phyloP scores from a whole-genome alignment of 2,797 vertebrate species.

The Simalia tracyae region DNA sequence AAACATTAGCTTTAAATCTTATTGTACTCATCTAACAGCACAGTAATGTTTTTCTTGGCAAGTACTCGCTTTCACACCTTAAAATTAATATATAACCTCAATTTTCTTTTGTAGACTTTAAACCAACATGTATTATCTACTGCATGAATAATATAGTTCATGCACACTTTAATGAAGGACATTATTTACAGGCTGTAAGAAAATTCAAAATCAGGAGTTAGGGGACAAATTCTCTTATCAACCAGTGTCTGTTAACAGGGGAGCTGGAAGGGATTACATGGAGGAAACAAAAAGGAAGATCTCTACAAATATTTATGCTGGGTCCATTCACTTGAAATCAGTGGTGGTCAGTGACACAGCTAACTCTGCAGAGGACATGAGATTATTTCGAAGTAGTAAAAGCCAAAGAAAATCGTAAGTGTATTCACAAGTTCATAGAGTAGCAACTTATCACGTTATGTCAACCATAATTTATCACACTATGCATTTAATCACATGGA shows the following conservation, averaged over 20 bases:
- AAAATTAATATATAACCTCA: not conserved
- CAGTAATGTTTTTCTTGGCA: not conserved
- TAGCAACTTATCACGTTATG: not conserved
- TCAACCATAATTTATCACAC: not conserved
- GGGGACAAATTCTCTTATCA: not conserved
- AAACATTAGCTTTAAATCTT: not conserved
- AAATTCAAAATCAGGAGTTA: not conserved
- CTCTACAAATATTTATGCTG: not conserved
- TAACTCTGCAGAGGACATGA: not conserved
- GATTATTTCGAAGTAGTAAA: not conserved
- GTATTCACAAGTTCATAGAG: not conserved
- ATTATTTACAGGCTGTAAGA: not conserved
- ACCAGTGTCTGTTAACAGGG: not conserved
- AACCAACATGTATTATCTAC: not conserved
- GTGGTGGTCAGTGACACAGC: not conserved
- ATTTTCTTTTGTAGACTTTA: not conserved
- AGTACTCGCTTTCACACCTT: not conserved
- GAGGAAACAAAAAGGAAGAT: not conserved
- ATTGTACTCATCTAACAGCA: not conserved
- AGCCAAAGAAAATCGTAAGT: not conserved
- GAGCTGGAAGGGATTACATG: not conserved
- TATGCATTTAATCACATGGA: not conserved
- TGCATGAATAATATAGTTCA: not conserved
- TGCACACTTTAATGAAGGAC: not conserved
- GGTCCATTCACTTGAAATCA: not conserved